Evolutionary conservation across 1,140 invertebrate species (phyloP), one percentile per base, ranked within the genome.

Genomic region (Idris sp.): DNA sequence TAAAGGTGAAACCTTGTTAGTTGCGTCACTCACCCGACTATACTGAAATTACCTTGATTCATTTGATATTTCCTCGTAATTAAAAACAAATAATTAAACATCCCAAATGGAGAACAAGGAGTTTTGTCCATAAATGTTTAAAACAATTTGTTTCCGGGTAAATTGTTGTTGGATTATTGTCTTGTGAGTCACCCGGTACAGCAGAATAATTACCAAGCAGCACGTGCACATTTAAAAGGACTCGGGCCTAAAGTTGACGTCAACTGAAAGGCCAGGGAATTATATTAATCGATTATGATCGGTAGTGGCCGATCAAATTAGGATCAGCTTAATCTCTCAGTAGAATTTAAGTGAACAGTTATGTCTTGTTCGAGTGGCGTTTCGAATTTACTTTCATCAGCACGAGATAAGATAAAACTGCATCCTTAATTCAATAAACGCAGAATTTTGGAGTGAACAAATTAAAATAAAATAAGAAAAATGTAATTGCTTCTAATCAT

Each of bases 271-370:
- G 30, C 59, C 44, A 67, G 75, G 59, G 68, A 76, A 78, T 78
- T 78, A 79, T 76, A 83, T 79, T 79, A 78, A 80, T 65, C 78
- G 80, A 83, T 83, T 83, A 83, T 77, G 75, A 83, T 82, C 80
- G 76, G 76, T 69, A 64, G 54, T 73, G 68, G 67, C 68, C 71
- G 71, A 79, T 79, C 77, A 69, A 79, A 79, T 81, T 76, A 77
- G 74, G 74, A 83, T 83, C 74, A 69, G 72, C 73, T 64, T 64
- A 54, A 73, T 74, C 61, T 65, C 46, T 38, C 46, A 41, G 59
- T 53, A 56, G 61, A 71, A 67, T 71, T 71, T 54, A 69, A 69
- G 65, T 51, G 61, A 71, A 71, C 73, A 71, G 74, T 76, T 76
- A 76, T 69, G 74, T 76, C 74, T 76, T 76, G 74, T 76, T 76